A percentile compares a stretch with the other conserved stretches of the same genome.
Evolutionary conservation across 1,140 invertebrate genomes (phyloP).

Genomic region (Chlorops oryzae): DNA sequence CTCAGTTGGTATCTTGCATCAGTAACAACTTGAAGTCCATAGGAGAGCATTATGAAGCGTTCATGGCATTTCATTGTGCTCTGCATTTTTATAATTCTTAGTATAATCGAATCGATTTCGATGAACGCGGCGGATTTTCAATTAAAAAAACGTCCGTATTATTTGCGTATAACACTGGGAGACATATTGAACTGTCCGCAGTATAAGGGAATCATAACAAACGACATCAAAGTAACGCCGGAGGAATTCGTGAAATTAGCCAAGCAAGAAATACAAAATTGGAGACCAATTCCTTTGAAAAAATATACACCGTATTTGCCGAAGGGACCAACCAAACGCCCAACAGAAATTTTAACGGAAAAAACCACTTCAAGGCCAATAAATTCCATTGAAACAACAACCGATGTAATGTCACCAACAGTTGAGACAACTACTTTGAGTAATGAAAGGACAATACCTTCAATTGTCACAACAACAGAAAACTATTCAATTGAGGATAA

Average conservation of each 20-base stretch:
- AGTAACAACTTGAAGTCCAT: not conserved
- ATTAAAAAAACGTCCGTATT: no score
- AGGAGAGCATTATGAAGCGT: not conserved
- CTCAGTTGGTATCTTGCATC: slow-evolving; percentile 20
- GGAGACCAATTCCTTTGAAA: slow-evolving; percentile 17
- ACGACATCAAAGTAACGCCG: slow-evolving; percentile 7
- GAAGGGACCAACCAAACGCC: not conserved
- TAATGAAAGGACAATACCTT: not conserved
- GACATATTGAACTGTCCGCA: not conserved
- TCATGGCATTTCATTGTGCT: not conserved
- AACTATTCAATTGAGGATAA: not conserved
- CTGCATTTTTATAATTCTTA: not conserved
- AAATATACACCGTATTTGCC: slow-evolving; percentile 22
- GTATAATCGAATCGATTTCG: not conserved
- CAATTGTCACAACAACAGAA: not conserved
- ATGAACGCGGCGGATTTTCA: no score
- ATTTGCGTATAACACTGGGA: not conserved
- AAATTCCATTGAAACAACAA: not conserved
- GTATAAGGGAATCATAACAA: slow-evolving; percentile 12
- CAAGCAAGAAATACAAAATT: slow-evolving; percentile 17
- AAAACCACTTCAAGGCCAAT: not conserved
- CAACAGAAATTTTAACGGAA: no score
- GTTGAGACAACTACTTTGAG: not conserved
- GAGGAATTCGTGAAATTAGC: slow-evolving; percentile 19
- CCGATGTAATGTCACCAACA: not conserved